Conservation (phyloP, 2,113 vertebrate species). For the Cyphomyrus discorhynchus region DNA sequence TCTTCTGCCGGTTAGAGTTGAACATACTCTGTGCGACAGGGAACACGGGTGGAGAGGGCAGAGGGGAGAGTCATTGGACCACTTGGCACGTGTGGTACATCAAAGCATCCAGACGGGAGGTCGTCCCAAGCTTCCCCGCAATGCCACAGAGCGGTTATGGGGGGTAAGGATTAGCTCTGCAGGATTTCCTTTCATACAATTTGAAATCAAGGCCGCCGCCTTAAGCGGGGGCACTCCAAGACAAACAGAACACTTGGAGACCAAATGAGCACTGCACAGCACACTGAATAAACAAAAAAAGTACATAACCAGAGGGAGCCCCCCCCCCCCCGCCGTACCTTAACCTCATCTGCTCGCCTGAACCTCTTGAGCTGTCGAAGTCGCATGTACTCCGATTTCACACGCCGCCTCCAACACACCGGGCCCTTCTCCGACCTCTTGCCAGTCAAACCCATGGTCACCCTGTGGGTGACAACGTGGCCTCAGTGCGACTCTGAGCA, state of each 20-base stretch:
- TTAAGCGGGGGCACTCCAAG: background rate
- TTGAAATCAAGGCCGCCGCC: background rate
- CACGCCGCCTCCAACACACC: conserved; percentile 90
- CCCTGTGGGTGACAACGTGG: conserved; percentile 50
- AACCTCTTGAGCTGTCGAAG: conserved; percentile 94
- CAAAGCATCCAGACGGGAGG: background rate
- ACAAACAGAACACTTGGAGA: background rate
- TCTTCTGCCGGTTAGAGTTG: conserved; percentile 95
- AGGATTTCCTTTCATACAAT: background rate
- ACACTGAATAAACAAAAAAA: background rate
- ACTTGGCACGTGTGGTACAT: background rate
- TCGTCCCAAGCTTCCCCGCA: background rate
- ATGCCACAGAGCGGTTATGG: background rate
- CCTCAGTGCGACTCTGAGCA: background rate
- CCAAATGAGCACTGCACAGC: background rate
- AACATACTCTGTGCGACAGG: conserved; percentile 82
- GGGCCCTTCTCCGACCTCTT: conserved; percentile 95
- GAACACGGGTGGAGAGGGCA: background rate
- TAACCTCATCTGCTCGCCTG: conserved; percentile 93
- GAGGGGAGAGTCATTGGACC: background rate
- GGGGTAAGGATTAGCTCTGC: background rate
- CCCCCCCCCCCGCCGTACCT: conserved; percentile 57
- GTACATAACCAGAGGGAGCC: background rate
- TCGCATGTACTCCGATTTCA: conserved; percentile 97
- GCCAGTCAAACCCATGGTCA: conserved; percentile 92